Conservation (phyloP, 2,888 invertebrate species). For the Tupiocoris notatus region DNA sequence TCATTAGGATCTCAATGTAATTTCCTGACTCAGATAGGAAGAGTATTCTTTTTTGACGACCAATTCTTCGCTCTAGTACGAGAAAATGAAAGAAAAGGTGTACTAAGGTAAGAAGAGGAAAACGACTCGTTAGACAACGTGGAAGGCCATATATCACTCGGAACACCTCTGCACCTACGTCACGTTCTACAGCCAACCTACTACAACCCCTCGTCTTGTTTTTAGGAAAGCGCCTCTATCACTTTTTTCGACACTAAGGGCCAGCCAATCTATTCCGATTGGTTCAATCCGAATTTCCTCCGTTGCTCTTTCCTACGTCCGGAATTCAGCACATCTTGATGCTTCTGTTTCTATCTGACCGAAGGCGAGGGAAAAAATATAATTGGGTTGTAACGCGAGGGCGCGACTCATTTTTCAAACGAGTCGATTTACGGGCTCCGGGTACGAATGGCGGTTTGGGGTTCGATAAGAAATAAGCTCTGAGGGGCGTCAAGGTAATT, state of each 20-base stretch:
- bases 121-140: background rate
- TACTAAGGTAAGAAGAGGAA: background rate
- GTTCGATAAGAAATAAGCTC: background rate
- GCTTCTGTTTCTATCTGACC: background rate
- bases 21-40: too few species aligned
- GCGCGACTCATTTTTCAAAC: background rate
- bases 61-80: too few species aligned
- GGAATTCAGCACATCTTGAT: background rate
- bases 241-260: slow-evolving; percentile 7
- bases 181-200: background rate
- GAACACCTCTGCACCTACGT: background rate
- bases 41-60: too few species aligned
- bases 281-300: background rate
- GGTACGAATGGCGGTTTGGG: background rate
- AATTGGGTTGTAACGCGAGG: background rate
- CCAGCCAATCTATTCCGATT: slow-evolving; percentile 34
- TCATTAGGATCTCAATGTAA: too few species aligned
- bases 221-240: slow-evolving; percentile 1
- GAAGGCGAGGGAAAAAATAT: background rate
- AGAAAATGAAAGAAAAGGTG: background rate
- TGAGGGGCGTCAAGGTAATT: background rate
- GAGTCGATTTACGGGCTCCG: background rate
- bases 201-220: slow-evolving; percentile 8
- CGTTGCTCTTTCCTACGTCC: background rate
- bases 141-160: background rate